phyloP scores from a whole-genome alignment of 2,797 vertebrate species.

The Adrianichthys oophorus region DNA sequence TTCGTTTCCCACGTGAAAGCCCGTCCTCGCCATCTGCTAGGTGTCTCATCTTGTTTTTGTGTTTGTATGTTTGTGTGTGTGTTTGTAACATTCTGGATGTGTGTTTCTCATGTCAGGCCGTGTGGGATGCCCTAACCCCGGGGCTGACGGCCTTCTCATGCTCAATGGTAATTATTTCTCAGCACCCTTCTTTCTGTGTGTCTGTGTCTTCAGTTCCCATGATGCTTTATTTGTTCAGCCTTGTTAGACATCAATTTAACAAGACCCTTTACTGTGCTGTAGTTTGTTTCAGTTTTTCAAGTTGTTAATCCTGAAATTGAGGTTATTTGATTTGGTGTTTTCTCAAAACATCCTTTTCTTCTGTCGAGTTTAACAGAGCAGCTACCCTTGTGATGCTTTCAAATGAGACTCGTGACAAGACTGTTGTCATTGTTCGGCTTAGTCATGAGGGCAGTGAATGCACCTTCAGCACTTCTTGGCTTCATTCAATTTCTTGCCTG shows the following conservation, averaged over 20 bases:
- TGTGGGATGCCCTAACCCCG: slow-evolving; percentile 93
- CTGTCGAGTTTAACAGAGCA: too few relatives aligned
- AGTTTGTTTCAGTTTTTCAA: too few relatives aligned
- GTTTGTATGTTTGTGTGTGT: slow-evolving; percentile 27
- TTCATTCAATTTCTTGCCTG: neutral
- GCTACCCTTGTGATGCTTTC: too few relatives aligned
- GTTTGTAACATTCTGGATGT: slow-evolving; percentile 15
- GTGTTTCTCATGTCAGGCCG: slow-evolving; percentile 83
- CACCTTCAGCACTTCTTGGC: slow-evolving; percentile 1
- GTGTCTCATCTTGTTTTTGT: slow-evolving; percentile 46
- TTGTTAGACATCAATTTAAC: slow-evolving; percentile 8
- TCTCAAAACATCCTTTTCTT: too few relatives aligned
- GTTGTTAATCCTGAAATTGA: too few relatives aligned
- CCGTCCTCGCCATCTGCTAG: slow-evolving; percentile 60
- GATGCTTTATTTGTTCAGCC: slow-evolving; percentile 21
- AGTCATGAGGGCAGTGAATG: slow-evolving; percentile 30
- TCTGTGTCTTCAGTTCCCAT: slow-evolving; percentile 30
- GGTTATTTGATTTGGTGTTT: too few relatives aligned
- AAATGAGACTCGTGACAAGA: slow-evolving; percentile 10
- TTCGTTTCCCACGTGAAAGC: slow-evolving; percentile 24
- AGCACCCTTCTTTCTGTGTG: slow-evolving; percentile 38
- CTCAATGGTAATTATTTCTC: slow-evolving; percentile 93
- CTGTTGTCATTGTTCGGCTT: slow-evolving; percentile 4
- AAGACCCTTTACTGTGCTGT: neutral
- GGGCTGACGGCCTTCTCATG: slow-evolving; percentile 96